phyloP scores from a whole-genome alignment of 2,113 vertebrate species.

The Gorsachius goisagi region DNA sequence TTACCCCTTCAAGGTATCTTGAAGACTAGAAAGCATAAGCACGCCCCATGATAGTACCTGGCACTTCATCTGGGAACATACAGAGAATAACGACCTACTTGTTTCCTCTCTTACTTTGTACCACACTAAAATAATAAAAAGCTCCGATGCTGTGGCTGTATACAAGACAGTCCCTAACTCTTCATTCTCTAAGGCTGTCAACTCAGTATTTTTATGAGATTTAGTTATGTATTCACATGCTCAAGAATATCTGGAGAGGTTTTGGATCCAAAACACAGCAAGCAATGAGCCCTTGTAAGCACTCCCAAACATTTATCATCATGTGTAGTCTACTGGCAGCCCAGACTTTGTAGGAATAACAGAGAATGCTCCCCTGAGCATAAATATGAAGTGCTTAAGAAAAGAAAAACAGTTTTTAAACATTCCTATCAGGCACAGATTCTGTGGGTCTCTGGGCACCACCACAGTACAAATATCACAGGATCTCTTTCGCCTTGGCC shows the following conservation, averaged over 20 bases:
- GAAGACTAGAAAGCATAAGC: neutral
- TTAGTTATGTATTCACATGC: neutral
- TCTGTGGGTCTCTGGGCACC: neutral
- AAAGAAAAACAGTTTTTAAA: neutral
- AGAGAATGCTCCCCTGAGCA: neutral
- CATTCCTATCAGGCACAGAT: neutral
- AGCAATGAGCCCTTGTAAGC: neutral
- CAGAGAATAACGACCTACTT: neutral
- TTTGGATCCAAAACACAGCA: neutral
- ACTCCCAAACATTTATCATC: neutral
- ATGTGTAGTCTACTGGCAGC: neutral
- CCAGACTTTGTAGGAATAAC: neutral
- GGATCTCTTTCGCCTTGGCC: neutral
- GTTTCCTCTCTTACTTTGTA: neutral
- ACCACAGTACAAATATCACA: neutral
- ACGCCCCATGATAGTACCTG: neutral
- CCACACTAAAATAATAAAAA: neutral
- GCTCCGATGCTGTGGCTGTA: neutral
- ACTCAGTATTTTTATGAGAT: neutral
- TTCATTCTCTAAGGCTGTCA: neutral
- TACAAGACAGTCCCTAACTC: neutral
- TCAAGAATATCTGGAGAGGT: neutral
- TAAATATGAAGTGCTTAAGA: neutral
- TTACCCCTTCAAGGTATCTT: neutral
- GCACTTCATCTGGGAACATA: neutral